Base-by-base conservation (phyloP, 2,888 invertebrate genomes). In the Alitta virens region DNA sequence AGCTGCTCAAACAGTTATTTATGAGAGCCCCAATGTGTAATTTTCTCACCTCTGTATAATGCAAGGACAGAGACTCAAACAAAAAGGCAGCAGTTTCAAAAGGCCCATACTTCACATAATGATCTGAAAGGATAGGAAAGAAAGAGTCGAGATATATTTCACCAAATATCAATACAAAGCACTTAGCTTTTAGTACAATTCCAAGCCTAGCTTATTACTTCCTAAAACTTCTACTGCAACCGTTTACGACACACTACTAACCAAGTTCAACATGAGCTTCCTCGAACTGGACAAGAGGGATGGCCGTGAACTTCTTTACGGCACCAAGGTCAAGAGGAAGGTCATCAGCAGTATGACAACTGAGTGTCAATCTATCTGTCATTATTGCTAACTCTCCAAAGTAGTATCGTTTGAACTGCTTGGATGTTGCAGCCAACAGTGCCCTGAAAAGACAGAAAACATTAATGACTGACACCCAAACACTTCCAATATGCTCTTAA, bases 251-350 rank as follows among this genome's bases (percentile, higher is more conserved):
- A 23, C 23, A 21, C 3, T 18, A 42, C 72, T 67, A 64, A 82
- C 79, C 82, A 68, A 99, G 85, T 77, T 94, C 92, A 16, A 99
- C 92, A 49, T 90, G 87, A 16, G 97, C 98, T 82, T 98, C 95
- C 84, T 98, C 98, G 84, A 99, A 99, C 78, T 91, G 91, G 71
- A 98, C 91, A 62, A 99, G 85, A 50, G 92, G 93, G 50, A 97
- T 85, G 1, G 93, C 92, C 59, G 94, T 85, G 67, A 90, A 88
- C 65, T 90, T 88, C 84, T 97, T 97, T 60, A 96, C 88, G 66
- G 86, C 65, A 12, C 88, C 86, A 66, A 98, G 86, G 74, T 91
- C 89, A 0, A 86, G 81, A 0, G 90, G 86, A 63, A 99, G 84
- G 82, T 94, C 93, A 69, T 88, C 88, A 0, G 92, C 88, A 25